Base-by-base conservation (phyloP, 92 coral and sea anemone genomes). In the Palythoa grandis region DNA sequence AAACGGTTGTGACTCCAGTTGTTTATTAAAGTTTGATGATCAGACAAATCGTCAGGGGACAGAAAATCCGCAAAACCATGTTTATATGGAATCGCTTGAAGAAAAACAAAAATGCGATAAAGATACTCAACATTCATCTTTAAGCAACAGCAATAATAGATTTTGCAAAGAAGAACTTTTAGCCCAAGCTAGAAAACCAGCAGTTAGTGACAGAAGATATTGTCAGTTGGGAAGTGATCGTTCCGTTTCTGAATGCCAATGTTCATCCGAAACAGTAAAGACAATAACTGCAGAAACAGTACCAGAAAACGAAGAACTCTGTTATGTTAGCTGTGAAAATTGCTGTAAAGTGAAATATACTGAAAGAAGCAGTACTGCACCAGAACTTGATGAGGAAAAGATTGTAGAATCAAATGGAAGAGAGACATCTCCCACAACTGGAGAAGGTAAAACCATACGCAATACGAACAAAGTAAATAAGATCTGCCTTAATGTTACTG, bases 251-350 rank as follows among this genome's bases (percentile, higher is more conserved):
- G 14, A 8, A 74, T 60, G 14, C 3, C 61, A 20, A 13, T 50
- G 19, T 74, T 74, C 61, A 53, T 53, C 43, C 67, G 67, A 76
- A 76, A 23, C 68, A 76, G 56, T 72, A 43, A 72, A 72, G 25
- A 40, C 56, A 1, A 5, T 70, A 29, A 74, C 23, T 16, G 10
- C 63, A 12, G 24, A 76, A 7, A 57, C 39, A 29, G 40, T n/a
- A 14, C 53, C 43, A 5, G 16, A 69, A n/a, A 63, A 5, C 24
- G 58, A 74, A 74, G 78, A 74, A 19, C 1, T 23, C 17, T 22
- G 78, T 74, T 74, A 29, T n/a, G 78, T 47, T 19, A 15, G 54
- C 39, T 74, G 5, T 20, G 15, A 63, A 70, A 38, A 5, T 58
- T 7, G 60, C 47, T 48, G 35, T 50, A 19, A 54, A 20, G 50